Percentiles rank a stretch among this genome's conserved stretches.
phyloP scores from a whole-genome alignment of 2,797 vertebrate genomes.

The Tarsius wallacei region DNA sequence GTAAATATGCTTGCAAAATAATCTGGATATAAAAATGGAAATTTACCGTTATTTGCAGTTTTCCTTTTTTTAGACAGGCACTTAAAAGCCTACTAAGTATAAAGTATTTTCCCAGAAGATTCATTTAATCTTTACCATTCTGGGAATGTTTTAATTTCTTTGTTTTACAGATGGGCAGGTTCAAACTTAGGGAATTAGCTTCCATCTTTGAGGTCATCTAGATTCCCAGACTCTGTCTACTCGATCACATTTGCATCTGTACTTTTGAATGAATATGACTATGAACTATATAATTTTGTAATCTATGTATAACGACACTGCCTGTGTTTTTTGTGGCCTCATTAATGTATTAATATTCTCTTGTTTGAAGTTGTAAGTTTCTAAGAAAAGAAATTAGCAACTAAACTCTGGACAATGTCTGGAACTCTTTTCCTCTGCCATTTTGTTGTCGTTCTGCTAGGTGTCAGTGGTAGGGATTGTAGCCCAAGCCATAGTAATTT shows the following conservation, averaged over 20 bases:
- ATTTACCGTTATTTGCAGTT: constrained; percentile 21
- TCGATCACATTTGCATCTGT: background rate
- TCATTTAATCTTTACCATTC: constrained; percentile 36
- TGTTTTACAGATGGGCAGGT: background rate
- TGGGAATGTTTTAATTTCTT: constrained; percentile 23
- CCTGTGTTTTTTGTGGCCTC: background rate
- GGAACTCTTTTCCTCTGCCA: background rate
- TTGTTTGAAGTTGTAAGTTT: constrained; percentile 29
- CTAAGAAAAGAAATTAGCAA: background rate
- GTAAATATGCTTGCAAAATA: constrained; percentile 21
- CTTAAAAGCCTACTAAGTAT: background rate
- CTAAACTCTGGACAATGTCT: background rate
- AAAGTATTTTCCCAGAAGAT: background rate
- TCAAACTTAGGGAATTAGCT: background rate
- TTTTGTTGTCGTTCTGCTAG: constrained; percentile 10
- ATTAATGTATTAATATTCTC: constrained; percentile 6
- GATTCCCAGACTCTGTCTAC: background rate
- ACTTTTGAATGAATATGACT: background rate
- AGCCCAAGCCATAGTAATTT: background rate
- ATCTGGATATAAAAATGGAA: constrained; percentile 37
- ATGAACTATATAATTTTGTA: constrained; percentile 3
- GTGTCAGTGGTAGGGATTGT: background rate
- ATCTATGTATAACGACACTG: background rate
- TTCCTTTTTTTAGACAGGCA: background rate
- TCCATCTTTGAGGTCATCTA: background rate